A percentile compares a stretch with the other conserved stretches of the same genome.
phyloP scores from a whole-genome alignment of 2,113 vertebrate genomes.

The Tragulus kanchil region DNA sequence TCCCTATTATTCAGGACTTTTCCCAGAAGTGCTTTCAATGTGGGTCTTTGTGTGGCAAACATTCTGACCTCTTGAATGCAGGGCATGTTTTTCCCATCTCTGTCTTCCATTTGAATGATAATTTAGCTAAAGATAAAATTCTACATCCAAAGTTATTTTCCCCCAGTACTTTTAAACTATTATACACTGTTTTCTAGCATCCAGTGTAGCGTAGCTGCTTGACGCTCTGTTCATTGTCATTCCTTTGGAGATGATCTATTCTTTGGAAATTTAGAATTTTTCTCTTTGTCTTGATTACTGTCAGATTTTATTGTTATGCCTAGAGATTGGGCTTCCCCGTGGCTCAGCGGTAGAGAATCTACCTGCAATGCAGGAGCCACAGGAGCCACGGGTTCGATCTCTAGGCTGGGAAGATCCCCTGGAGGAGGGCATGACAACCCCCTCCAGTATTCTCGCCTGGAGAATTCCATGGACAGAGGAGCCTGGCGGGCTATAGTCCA shows the following conservation, averaged over 20 bases:
- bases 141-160: not conserved
- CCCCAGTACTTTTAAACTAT: not conserved
- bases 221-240: not conserved
- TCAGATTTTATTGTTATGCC: not conserved
- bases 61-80: not conserved
- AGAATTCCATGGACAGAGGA: too few species aligned
- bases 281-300: not conserved
- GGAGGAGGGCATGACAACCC: too few species aligned
- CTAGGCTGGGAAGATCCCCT: too few species aligned
- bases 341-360: too few species aligned
- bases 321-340: too few species aligned
- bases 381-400: too few species aligned
- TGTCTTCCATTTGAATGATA: not conserved
- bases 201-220: not conserved
- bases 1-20: not conserved
- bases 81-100: not conserved
- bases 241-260: not conserved
- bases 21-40: not conserved
- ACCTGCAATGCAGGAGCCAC: too few species aligned
- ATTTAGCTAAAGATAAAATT: not conserved
- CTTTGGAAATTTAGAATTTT: not conserved
- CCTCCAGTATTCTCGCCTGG: too few species aligned
- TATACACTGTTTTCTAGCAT: not conserved
- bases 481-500: too few species aligned
- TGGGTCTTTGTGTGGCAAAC: not conserved